Evolutionary conservation across 2,113 vertebrate genomes (phyloP).

Genomic region (Urocitellus parryii): DNA sequence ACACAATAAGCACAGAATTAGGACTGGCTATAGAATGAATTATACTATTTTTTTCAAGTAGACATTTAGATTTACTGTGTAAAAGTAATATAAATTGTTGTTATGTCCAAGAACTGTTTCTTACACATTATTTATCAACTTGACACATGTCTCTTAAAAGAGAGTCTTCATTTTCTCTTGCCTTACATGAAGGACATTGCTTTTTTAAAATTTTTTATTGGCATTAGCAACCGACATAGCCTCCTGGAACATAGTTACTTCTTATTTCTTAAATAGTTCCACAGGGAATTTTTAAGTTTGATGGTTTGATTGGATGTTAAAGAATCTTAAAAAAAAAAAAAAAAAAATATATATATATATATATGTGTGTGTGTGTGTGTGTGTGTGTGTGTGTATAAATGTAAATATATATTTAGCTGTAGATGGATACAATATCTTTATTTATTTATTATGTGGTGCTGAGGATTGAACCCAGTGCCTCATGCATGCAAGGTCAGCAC

Average conservation of each 20-base stretch:
- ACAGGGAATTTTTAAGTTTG: neutral
- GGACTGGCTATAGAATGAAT: neutral
- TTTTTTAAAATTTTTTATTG: conserved; percentile 15
- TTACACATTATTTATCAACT: neutral
- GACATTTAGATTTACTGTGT: neutral
- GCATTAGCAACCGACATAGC: neutral
- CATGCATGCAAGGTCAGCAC: no score
- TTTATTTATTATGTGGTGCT: no score
- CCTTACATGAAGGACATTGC: neutral
- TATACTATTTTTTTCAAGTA: neutral
- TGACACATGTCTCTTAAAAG: neutral
- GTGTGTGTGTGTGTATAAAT: no score
- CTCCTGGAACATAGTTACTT: neutral
- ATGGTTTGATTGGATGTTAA: neutral
- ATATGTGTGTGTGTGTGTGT: no score
- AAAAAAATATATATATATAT: no score
- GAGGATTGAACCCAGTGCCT: no score
- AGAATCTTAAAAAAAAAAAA: neutral
- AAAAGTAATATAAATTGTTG: neutral
- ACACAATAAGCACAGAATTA: neutral
- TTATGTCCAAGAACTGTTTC: neutral
- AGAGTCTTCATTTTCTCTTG: neutral
- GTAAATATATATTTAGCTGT: no score
- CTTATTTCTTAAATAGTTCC: neutral
- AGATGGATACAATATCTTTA: no score